A percentile compares a stretch with the other conserved stretches of the same genome.
Conservation (phyloP, 2,888 invertebrate genomes). For the Poecilus cupreus region DNA sequence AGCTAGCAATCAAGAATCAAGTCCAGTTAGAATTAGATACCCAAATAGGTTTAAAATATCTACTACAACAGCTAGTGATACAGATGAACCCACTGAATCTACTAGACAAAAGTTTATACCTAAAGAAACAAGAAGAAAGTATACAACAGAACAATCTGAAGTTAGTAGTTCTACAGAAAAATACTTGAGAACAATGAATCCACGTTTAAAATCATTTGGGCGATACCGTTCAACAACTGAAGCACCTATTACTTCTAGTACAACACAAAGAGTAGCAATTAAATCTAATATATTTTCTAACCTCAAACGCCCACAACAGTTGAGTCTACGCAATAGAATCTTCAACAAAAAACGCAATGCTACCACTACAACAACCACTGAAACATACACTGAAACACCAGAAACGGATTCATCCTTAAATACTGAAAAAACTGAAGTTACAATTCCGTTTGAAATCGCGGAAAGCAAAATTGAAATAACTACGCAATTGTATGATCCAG, state of each 20-base stretch:
- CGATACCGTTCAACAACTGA: slow-evolving; percentile 68
- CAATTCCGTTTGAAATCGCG: slow-evolving; percentile 60
- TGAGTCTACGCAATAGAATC: slow-evolving; percentile 67
- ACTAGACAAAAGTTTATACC: slow-evolving; percentile 70
- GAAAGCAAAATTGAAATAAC: slow-evolving; percentile 66
- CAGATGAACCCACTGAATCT: slow-evolving; percentile 70
- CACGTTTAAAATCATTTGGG: slow-evolving; percentile 68
- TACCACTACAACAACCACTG: slow-evolving; percentile 59
- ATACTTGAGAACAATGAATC: background rate
- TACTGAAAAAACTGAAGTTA: slow-evolving; percentile 51
- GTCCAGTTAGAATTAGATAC: slow-evolving; percentile 71
- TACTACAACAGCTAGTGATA: slow-evolving; percentile 68
- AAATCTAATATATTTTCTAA: slow-evolving; percentile 70
- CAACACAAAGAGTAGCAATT: slow-evolving; percentile 68
- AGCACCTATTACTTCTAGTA: slow-evolving; percentile 63
- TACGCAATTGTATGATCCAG: slow-evolving; percentile 67
- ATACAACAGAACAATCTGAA: slow-evolving; percentile 59
- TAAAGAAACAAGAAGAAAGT: slow-evolving; percentile 65
- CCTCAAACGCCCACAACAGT: slow-evolving; percentile 67
- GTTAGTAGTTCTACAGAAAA: slow-evolving; percentile 38
- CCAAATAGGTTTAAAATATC: slow-evolving; percentile 74
- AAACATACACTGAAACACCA: slow-evolving; percentile 27
- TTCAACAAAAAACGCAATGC: slow-evolving; percentile 64
- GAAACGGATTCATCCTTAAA: slow-evolving; percentile 39
- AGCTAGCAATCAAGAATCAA: slow-evolving; percentile 60